Evolutionary conservation across 2,113 vertebrate species (phyloP).

Genomic region (Colius striatus): DNA sequence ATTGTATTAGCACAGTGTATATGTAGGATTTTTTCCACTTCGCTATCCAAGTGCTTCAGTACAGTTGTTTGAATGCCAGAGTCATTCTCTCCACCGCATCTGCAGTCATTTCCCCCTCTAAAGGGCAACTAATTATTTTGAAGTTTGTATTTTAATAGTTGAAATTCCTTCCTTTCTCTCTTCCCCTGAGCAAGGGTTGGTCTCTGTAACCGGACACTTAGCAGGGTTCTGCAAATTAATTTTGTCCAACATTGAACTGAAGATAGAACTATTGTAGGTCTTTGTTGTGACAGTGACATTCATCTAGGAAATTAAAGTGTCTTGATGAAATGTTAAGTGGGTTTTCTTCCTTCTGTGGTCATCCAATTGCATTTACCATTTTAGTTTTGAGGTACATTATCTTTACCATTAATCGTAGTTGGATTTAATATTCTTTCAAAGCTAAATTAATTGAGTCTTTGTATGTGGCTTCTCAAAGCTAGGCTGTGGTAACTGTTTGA

Average conservation of each 20-base stretch:
- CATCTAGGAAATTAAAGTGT: not conserved
- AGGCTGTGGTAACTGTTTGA: not conserved
- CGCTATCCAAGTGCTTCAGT: not conserved
- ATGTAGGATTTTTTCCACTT: slow-evolving; percentile 13
- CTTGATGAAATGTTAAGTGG: not conserved
- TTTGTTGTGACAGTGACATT: not conserved
- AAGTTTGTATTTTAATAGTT: slow-evolving; percentile 28
- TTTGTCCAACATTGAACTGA: not conserved
- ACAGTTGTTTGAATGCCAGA: slow-evolving; percentile 38
- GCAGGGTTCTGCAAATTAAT: not conserved
- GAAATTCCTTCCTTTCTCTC: slow-evolving; percentile 16
- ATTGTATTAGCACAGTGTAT: not conserved
- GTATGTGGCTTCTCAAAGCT: not conserved
- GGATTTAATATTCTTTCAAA: not conserved
- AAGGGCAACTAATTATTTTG: slow-evolving; percentile 22
- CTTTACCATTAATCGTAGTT: not conserved
- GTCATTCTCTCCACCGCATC: not conserved
- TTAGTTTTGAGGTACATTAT: not conserved
- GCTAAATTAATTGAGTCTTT: not conserved
- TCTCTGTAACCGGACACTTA: not conserved
- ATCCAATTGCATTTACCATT: not conserved
- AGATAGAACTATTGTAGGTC: not conserved
- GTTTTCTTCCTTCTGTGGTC: not conserved
- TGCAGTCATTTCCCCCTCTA: not conserved
- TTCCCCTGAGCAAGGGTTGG: not conserved